Conservation (phyloP, 1,140 invertebrate genomes). For the Caenorhabditis remanei region DNA sequence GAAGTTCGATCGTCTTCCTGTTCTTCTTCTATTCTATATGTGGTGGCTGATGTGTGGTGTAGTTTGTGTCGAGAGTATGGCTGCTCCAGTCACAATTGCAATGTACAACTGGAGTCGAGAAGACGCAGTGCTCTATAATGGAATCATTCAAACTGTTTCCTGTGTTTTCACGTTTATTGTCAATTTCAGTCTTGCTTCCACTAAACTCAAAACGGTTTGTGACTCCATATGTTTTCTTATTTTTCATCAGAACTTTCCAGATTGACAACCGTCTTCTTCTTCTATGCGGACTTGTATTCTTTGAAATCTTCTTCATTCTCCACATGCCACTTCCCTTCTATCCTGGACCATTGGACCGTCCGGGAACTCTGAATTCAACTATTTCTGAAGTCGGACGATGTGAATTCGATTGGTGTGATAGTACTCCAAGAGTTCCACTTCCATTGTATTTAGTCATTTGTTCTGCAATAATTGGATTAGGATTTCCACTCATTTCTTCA, state of each 20-base stretch:
- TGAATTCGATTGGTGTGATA: conserved; percentile 57
- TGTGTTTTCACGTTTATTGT: conserved; percentile 55
- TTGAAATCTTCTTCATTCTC: conserved; percentile 31
- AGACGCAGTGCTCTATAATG: conserved; percentile 65
- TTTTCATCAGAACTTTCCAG: conserved; percentile 8
- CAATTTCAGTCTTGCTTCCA: conserved; percentile 59
- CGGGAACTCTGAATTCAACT: neutral
- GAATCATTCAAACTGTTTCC: conserved; percentile 59
- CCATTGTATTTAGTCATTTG: conserved; percentile 14
- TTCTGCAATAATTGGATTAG: conserved; percentile 37
- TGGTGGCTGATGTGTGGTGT: conserved; percentile 58
- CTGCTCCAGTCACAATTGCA: conserved; percentile 64
- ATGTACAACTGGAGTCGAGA: conserved; percentile 64
- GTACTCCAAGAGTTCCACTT: conserved; percentile 54
- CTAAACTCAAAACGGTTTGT: conserved; percentile 28
- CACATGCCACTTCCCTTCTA: conserved; percentile 57
- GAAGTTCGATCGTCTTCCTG: conserved; percentile 26
- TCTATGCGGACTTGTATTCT: neutral
- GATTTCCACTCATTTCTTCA: conserved; percentile 43
- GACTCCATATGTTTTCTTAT: neutral
- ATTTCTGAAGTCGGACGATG: neutral
- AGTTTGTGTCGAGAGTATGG: conserved; percentile 55
- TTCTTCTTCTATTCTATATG: conserved; percentile 49
- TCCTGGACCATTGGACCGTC: conserved; percentile 39
- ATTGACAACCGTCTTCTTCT: conserved; percentile 34